Percentiles rank a stretch among this genome's conserved stretches.
Evolutionary conservation across 2,113 vertebrate genomes (phyloP).

Genomic region (Manacus vitellinus): DNA sequence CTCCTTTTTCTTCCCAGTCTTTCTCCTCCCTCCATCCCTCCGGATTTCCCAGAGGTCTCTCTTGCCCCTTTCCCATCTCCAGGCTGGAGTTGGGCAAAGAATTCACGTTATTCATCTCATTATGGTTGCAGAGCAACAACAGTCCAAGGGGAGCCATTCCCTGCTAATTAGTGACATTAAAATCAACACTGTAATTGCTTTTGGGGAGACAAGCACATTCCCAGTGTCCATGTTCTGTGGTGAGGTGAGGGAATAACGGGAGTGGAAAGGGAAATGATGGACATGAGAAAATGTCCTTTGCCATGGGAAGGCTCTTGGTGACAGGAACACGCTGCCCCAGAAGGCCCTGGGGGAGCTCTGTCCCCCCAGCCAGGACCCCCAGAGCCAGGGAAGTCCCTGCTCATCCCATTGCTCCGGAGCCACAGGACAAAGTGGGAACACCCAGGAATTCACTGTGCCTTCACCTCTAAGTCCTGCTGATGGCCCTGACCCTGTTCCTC

Average conservation of each 20-base stretch:
- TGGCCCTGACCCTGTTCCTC: neutral
- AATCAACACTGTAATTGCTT: neutral
- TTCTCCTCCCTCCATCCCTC: neutral
- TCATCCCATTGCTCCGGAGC: accelerated
- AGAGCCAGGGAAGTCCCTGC: neutral
- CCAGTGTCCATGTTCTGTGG: neutral
- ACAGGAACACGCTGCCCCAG: neutral
- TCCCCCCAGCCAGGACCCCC: neutral
- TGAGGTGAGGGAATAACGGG: neutral
- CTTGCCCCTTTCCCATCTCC: accelerated
- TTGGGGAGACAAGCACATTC: neutral
- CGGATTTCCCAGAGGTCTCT: neutral
- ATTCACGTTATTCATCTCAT: neutral
- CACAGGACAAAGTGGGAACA: neutral
- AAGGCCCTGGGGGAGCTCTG: neutral
- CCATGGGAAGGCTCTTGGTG: accelerated
- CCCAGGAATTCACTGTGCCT: neutral
- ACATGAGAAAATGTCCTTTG: accelerated
- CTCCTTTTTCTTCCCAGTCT: neutral
- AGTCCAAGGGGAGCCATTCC: neutral
- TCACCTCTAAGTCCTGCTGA: neutral
- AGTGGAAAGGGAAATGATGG: neutral
- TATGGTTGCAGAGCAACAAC: neutral
- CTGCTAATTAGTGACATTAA: neutral
- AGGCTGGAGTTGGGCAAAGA: neutral